Percentiles rank a stretch among this genome's conserved stretches.
Conservation (phyloP, 2,888 invertebrate genomes). For the Diaperis boleti region DNA sequence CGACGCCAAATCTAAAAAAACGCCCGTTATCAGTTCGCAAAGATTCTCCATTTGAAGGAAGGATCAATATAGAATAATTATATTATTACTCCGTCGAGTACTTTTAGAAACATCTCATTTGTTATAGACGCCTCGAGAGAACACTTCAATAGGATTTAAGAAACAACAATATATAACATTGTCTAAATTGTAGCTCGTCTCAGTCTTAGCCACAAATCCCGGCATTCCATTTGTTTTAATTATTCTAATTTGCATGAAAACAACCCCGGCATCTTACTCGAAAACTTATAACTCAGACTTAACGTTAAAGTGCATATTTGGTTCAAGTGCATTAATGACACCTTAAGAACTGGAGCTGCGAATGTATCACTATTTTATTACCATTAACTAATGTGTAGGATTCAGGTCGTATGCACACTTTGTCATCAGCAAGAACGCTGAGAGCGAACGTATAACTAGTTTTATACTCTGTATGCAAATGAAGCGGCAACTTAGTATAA, state of each 20-base stretch:
- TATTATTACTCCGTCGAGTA: too few species aligned
- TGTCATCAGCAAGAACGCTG: constrained; percentile 20
- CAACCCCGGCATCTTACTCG: not conserved
- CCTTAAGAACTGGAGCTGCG: not conserved
- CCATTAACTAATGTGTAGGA: not conserved
- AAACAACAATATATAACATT: too few species aligned
- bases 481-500: constrained; percentile 28
- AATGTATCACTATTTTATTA: not conserved
- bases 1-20: too few species aligned
- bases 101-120: too few species aligned
- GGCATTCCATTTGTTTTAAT: not conserved
- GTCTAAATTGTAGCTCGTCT: too few species aligned
- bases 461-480: constrained; percentile 31
- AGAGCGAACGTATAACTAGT: constrained; percentile 27
- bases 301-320: not conserved
- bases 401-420: constrained; percentile 19
- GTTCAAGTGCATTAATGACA: not conserved
- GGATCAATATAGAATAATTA: too few species aligned
- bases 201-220: not conserved
- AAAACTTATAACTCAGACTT: not conserved
- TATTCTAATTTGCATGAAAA: not conserved
- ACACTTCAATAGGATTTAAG: too few species aligned
- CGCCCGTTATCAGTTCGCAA: too few species aligned
- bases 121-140: too few species aligned
- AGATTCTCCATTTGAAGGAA: too few species aligned